Base-by-base conservation (phyloP, 37 sponge, comb jelly and placozoan genomes). In the Crambe crambe region DNA sequence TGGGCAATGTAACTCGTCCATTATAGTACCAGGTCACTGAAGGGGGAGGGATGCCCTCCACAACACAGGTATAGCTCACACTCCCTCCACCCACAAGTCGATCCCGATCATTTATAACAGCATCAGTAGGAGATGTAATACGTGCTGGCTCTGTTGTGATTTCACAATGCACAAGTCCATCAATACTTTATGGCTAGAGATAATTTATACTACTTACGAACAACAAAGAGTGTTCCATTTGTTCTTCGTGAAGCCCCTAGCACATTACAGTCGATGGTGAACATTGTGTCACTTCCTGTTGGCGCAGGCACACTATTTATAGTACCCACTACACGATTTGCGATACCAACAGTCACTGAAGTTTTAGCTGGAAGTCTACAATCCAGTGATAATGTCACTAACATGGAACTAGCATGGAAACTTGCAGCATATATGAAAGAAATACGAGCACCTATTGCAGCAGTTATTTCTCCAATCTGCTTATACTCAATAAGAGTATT, bases 11-110 rank as follows among this genome's bases (percentile, higher is more conserved):
- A 43, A 20, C 4, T 0, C 18, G 61, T 27, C 80, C 84, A 65
- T 89, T 79, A 74, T 42, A 47, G 80, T 84, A 89, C 85, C 84
- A 89, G 18, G 12, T 68, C 20, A 80, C 38, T 1, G 51, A 30
- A 1, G 85, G 68, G 9, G 17, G 36, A 34, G 89, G 79, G 2
- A 22, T 58, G n/a, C 70, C 84, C 22, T 70, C 42, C 0, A 39
- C 36, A 25, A 6, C 68, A 78, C 89, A 89, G 23, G 80, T 79
- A 56, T 79, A 79, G 15, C 75, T 44, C 21, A 82, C 25, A 39
- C 37, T 25, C 30, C 21, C 64, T 8, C 44, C 57, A 26, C 76
- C 68, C 0, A 34, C 79, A 0, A 79, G 2, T n/a, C 40, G 1
- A 8, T 79, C 79, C 22, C 67, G 44, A 1, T 47, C 56, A 34